Evolutionary conservation across 2,888 invertebrate genomes (phyloP), one percentile per base, ranked within the genome.

Genomic region (Catocala nupta): DNA sequence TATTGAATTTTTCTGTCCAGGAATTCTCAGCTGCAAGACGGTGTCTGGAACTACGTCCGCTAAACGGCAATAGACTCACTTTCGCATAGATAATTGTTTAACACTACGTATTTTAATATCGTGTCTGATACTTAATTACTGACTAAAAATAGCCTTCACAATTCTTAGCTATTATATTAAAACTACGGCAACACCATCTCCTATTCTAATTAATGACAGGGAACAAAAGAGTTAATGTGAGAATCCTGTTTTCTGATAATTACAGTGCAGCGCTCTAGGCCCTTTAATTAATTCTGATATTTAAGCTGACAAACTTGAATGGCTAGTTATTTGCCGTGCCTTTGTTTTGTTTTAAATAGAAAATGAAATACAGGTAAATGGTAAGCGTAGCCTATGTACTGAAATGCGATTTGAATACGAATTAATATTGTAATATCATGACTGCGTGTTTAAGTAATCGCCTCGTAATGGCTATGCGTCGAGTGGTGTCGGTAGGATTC

Each of bases 281-380:
- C 68, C 66, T 75, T 65, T 84, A 81, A 84, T 83, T 84, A 84
- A 78, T 78, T 75, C 78, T 72, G 80, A 77, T 75, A 78, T 82
- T 81, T 73, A 68, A 73, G 58, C 71, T 65, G 54, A 64, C 59
- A 51, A 68, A 61, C 65, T 63, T 59, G 50, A 64, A 59, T 54
- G 66, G 59, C 65, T 66, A 60, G 53, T 62, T 60, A 63, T 71
- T 80, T 59, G 10, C 67, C 63, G 54, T 59, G 55, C 50, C 55
- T 69, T 68, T 63, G 62, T 68, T 64, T 34, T 55, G 12, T 53
- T 49, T 39, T 25, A 55, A 55, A 33, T 43, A 43, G 50, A 44
- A 52, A 50, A 45, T 8, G 2, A 5, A 49, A 57, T 12, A 49
- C 2, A 58, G 45, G 54, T 42, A 7, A 42, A 55, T 25, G 25